Conservation (phyloP, 2,797 vertebrate species). For the Acipenser transmontanus region DNA sequence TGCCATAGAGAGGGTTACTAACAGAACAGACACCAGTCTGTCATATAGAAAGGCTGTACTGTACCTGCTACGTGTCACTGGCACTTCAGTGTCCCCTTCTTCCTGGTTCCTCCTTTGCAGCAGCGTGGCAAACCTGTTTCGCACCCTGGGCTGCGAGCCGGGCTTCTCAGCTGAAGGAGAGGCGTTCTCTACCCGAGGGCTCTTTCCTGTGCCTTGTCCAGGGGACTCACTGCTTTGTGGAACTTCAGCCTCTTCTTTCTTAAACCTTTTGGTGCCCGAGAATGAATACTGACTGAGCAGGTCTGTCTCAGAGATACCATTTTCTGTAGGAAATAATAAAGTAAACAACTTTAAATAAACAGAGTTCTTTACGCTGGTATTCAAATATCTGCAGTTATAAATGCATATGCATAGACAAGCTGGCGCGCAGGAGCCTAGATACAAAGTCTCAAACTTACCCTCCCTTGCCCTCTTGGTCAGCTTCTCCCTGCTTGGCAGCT, state of each 20-base stretch:
- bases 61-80: slow-evolving; percentile 81
- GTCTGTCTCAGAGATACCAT: slow-evolving; percentile 66
- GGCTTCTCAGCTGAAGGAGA: neutral
- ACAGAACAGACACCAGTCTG: neutral
- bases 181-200: slow-evolving; percentile 11
- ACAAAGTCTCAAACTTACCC: slow-evolving; percentile 55
- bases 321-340: slow-evolving; percentile 47
- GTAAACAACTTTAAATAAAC: slow-evolving; percentile 10
- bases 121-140: slow-evolving; percentile 77
- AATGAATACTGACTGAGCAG: slow-evolving; percentile 76
- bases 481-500: slow-evolving; percentile 55
- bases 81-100: slow-evolving; percentile 47
- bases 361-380: too few species aligned
- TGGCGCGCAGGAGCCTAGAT: slow-evolving; percentile 25
- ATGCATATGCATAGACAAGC: too few species aligned
- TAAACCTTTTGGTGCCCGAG: slow-evolving; percentile 63
- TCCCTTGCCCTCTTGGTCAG: slow-evolving; percentile 69
- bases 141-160: slow-evolving; percentile 28
- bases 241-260: slow-evolving; percentile 34
- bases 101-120: slow-evolving; percentile 72
- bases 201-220: slow-evolving; percentile 22
- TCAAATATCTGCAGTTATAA: too few species aligned
- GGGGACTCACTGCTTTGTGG: slow-evolving; percentile 5
- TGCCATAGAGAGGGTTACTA: neutral
- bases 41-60: neutral